phyloP scores from a whole-genome alignment of 2,797 vertebrate species.

The Chelon auratus region DNA sequence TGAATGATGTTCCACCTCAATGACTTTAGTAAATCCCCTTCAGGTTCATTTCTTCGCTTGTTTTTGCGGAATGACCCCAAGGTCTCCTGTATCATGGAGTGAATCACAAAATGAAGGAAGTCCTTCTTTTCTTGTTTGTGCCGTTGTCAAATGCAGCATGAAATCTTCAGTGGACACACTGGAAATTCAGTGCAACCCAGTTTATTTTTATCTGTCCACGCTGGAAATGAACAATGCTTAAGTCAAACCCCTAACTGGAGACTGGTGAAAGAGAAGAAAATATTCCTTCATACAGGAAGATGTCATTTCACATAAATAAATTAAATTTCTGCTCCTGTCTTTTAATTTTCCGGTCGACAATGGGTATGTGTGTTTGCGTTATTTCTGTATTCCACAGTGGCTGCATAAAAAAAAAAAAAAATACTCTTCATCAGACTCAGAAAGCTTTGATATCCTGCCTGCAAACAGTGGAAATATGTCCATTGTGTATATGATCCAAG shows the following conservation, averaged over 20 bases:
- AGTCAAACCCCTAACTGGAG: conserved; percentile 8
- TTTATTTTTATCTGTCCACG: conserved; percentile 16
- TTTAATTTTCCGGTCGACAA: conserved; percentile 28
- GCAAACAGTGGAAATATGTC: conserved; percentile 65
- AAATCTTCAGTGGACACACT: conserved; percentile 29
- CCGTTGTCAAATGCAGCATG: conserved; percentile 44
- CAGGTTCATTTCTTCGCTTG: conserved; percentile 44
- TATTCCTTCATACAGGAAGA: conserved; percentile 11
- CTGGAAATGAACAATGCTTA: conserved; percentile 37
- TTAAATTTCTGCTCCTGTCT: conserved; percentile 6
- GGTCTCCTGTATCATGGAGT: conserved; percentile 29
- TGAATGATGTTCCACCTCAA: conserved; percentile 45
- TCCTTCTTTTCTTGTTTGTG: conserved; percentile 10
- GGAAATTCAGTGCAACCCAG: conserved; percentile 29
- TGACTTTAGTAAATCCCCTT: conserved; percentile 27
- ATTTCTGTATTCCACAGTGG: conserved; percentile 61
- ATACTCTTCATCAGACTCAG: conserved; percentile 22
- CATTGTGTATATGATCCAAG: conserved; percentile 65
- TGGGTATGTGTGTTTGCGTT: conserved; percentile 29
- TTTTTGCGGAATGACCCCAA: conserved; percentile 33
- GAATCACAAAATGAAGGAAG: conserved; percentile 32
- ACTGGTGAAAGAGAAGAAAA: conserved; percentile 3
- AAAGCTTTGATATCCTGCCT: conserved; percentile 65
- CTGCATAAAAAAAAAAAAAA: conserved; percentile 35
- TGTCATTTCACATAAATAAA: conserved; percentile 22